Conservation (phyloP, 2,113 vertebrate genomes). For the Rostratula benghalensis region DNA sequence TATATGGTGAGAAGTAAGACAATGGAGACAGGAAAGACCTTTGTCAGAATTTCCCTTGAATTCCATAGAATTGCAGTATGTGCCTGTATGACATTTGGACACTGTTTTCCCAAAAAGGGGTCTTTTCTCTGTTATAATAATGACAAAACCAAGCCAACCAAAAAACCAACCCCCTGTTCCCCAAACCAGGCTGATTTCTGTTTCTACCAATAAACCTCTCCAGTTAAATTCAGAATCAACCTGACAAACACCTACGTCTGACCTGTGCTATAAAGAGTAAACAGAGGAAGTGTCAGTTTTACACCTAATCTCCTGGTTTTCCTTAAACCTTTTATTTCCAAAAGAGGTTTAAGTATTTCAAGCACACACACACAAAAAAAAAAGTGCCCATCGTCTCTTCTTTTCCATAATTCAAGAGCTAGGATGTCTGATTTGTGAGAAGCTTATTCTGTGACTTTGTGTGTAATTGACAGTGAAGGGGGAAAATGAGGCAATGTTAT, state of each 20-base stretch:
- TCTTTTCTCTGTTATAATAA: not conserved
- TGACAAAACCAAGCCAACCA: not conserved
- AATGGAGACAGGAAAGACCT: not conserved
- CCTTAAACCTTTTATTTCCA: constrained; percentile 8
- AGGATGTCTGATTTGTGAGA: constrained; percentile 8
- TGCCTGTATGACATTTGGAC: not conserved
- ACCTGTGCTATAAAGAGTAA: not conserved
- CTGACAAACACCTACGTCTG: not conserved
- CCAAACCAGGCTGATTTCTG: not conserved
- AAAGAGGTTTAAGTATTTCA: not conserved
- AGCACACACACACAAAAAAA: not conserved
- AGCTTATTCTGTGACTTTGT: constrained; percentile 50
- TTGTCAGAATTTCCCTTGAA: not conserved
- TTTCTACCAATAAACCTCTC: not conserved
- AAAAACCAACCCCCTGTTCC: not conserved
- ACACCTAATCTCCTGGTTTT: constrained; percentile 25
- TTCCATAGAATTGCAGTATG: not conserved
- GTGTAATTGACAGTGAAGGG: constrained; percentile 57
- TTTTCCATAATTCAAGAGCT: constrained; percentile 48
- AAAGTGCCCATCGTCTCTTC: not conserved
- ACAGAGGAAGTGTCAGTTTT: not conserved
- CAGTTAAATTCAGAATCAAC: not conserved
- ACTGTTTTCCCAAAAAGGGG: not conserved
- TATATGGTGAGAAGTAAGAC: not conserved
- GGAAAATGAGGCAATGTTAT: constrained; percentile 34